phyloP scores from a whole-genome alignment of 2,797 vertebrate species.

The Florisuga fusca region DNA sequence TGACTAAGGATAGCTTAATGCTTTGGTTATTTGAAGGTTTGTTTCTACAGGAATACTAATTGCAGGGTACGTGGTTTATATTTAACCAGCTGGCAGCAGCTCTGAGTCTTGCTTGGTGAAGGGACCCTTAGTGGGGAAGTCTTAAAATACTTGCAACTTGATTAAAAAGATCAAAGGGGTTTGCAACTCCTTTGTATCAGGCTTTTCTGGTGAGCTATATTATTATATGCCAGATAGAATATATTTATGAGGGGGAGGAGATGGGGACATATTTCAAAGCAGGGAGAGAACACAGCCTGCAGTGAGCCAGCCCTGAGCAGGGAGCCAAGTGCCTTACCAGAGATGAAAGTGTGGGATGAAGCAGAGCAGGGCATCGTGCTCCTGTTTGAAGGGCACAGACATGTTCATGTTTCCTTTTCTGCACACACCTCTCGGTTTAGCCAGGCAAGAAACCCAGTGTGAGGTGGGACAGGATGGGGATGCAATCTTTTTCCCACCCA shows the following conservation, averaged over 20 bases:
- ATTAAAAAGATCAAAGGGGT: conserved; percentile 1
- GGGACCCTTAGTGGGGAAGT: background rate
- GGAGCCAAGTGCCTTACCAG: background rate
- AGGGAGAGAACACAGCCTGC: background rate
- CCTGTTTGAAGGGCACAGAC: background rate
- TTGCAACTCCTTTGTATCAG: background rate
- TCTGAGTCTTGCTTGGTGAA: background rate
- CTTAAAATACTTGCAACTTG: background rate
- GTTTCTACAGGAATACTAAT: background rate
- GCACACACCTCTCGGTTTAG: background rate
- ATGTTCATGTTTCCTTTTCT: conserved; percentile 16
- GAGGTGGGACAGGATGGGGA: background rate
- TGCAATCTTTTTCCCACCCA: background rate
- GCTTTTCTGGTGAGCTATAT: background rate
- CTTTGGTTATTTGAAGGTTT: conserved; percentile 18
- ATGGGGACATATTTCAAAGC: background rate
- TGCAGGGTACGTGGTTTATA: background rate
- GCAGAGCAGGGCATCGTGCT: conserved; percentile 21
- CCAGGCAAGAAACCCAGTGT: background rate
- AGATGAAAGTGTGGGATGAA: conserved; percentile 3
- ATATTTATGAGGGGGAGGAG: background rate
- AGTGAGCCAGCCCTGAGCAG: background rate
- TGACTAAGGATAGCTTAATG: background rate
- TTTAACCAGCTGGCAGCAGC: conserved; percentile 46
- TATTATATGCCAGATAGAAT: background rate